These are phyloP conservation scores for Acrobasis consociella DNA, from an alignment of 2,888 invertebrate genomes.

Conservation along the genomic window DNA sequence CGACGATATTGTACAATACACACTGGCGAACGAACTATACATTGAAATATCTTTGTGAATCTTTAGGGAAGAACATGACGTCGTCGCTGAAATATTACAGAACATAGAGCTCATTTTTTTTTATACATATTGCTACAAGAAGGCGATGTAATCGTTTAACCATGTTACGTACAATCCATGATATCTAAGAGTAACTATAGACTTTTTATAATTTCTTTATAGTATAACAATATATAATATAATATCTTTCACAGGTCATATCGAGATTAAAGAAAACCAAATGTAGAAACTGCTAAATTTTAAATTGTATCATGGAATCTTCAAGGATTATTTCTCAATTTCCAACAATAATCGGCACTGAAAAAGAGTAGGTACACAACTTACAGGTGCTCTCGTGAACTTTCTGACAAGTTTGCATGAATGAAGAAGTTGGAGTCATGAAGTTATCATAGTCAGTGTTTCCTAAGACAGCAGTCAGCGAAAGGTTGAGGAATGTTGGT, in stretches of 20 bases:
- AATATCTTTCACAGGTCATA: no score
- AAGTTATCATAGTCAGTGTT: slow-evolving; percentile 58
- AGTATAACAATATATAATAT: no score
- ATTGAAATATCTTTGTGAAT: slow-evolving; percentile 74
- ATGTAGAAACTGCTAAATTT: no score
- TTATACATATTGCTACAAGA: no score
- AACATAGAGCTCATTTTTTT: neutral
- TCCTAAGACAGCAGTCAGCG: slow-evolving; percentile 52
- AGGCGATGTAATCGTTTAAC: no score
- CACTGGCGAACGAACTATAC: slow-evolving; percentile 59
- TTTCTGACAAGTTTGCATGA: slow-evolving; percentile 56
- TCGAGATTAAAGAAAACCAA: no score
- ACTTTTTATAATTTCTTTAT: no score
- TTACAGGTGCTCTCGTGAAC: slow-evolving; percentile 69
- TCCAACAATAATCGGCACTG: neutral
- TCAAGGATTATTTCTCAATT: no score
- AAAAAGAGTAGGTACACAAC: slow-evolving; percentile 37
- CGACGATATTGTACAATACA: slow-evolving; percentile 82
- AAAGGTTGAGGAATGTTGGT: slow-evolving; percentile 54
- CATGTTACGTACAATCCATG: no score
- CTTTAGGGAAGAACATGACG: slow-evolving; percentile 70
- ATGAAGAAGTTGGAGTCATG: slow-evolving; percentile 46
- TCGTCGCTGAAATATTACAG: slow-evolving; percentile 53
- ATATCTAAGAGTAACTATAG: no score
- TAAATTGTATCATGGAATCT: no score